These are phyloP conservation scores for Aurelia sp. DNA, from an alignment of 30 jellyfish, hydroid and myxozoan genomes.

Conservation along the genomic window DNA sequence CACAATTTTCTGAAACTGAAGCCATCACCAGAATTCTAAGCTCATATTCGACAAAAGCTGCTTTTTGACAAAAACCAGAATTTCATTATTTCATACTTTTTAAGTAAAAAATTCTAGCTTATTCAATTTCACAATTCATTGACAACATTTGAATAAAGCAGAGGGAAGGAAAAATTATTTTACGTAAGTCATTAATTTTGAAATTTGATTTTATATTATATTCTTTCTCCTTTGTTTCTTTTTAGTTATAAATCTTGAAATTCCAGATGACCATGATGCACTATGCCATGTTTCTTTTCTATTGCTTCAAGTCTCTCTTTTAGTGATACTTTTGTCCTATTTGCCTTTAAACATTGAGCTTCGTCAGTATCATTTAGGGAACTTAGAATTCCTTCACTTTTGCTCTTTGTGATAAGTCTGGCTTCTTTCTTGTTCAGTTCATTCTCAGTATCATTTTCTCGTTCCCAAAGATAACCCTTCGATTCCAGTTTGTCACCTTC, in stretches of 20 bases:
- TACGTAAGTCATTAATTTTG: too few relatives aligned
- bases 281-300: conserved; percentile 40
- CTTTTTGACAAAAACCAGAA: too few relatives aligned
- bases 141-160: too few relatives aligned
- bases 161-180: too few relatives aligned
- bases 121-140: too few relatives aligned
- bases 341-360: background rate
- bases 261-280: background rate
- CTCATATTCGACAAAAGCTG: too few relatives aligned
- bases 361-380: background rate
- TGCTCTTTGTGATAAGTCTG: background rate
- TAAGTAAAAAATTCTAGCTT: too few relatives aligned
- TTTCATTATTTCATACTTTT: too few relatives aligned
- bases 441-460: conserved; percentile 2
- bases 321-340: conserved; percentile 6
- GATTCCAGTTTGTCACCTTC: background rate
- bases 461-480: background rate
- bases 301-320: conserved; percentile 42
- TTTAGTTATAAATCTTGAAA: background rate
- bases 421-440: background rate
- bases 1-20: too few relatives aligned
- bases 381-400: conserved; percentile 10
- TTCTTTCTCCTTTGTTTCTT: background rate
- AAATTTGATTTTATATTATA: background rate
- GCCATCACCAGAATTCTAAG: too few relatives aligned